Conservation (phyloP, 2,888 invertebrate species). For the Peribatodes rhomboidaria region DNA sequence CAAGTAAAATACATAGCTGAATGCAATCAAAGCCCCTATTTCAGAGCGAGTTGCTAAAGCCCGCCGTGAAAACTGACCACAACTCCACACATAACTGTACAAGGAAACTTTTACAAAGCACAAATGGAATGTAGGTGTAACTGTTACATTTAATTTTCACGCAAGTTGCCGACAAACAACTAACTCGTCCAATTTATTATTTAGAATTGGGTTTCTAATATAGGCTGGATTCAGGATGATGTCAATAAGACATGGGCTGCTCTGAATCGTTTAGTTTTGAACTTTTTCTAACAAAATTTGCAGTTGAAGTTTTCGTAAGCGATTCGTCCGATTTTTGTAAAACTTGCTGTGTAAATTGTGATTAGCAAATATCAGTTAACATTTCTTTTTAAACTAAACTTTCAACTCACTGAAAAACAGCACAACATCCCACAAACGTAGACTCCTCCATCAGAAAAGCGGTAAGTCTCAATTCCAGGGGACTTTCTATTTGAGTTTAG, state of each 20-base stretch:
- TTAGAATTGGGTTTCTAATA: slow-evolving; percentile 16
- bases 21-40: slow-evolving; percentile 14
- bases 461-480: background rate
- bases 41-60: slow-evolving; percentile 9
- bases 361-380: too few species aligned
- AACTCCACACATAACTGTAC: slow-evolving; percentile 38
- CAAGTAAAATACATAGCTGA: background rate
- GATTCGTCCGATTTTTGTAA: too few species aligned
- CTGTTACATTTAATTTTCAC: slow-evolving; percentile 40
- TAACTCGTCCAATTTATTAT: slow-evolving; percentile 25
- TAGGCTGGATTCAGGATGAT: background rate
- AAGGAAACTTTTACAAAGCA: slow-evolving; percentile 44
- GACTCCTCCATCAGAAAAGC: background rate
- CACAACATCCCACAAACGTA: too few species aligned
- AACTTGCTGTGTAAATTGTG: too few species aligned
- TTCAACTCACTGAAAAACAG: too few species aligned
- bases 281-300: too few species aligned
- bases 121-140: slow-evolving; percentile 39
- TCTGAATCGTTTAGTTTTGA: background rate
- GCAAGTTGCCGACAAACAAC: slow-evolving; percentile 28
- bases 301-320: too few species aligned
- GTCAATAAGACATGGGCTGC: background rate
- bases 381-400: too few species aligned
- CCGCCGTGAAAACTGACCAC: slow-evolving; percentile 37
- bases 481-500: background rate